Conservation (phyloP, 2,113 vertebrate genomes). For the Dasyornis broadbenti region DNA sequence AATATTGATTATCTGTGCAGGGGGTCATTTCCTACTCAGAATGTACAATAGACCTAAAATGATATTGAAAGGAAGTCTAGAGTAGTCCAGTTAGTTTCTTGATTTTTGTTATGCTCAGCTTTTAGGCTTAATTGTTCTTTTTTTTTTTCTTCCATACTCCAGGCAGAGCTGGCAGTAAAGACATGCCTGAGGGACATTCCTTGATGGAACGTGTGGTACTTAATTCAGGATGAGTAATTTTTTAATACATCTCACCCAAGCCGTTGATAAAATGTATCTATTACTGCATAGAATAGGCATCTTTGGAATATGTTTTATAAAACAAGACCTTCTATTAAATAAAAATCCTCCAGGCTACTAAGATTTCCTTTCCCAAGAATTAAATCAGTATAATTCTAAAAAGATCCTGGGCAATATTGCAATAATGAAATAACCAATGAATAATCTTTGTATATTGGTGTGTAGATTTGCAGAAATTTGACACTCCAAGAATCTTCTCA, state of each 20-base stretch:
- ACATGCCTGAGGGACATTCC: neutral
- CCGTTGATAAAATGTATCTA: neutral
- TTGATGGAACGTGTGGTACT: neutral
- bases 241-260: neutral
- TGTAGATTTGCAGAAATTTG: neutral
- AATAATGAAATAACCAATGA: neutral
- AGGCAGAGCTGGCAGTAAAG: neutral
- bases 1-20: neutral
- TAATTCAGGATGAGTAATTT: neutral
- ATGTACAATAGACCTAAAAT: accelerated
- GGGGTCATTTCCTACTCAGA: neutral
- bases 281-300: neutral
- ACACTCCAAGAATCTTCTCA: neutral
- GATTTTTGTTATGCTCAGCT: neutral
- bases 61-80: neutral
- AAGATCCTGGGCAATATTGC: neutral
- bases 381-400: neutral
- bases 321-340: neutral
- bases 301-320: neutral
- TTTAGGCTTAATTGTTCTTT: neutral
- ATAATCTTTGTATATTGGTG: accelerated
- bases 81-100: neutral
- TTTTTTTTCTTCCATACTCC: neutral
- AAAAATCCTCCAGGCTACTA: neutral
- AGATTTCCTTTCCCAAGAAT: neutral